Evolutionary conservation across 2,888 invertebrate genomes (phyloP).

Genomic region (Protophormia terraenovae): DNA sequence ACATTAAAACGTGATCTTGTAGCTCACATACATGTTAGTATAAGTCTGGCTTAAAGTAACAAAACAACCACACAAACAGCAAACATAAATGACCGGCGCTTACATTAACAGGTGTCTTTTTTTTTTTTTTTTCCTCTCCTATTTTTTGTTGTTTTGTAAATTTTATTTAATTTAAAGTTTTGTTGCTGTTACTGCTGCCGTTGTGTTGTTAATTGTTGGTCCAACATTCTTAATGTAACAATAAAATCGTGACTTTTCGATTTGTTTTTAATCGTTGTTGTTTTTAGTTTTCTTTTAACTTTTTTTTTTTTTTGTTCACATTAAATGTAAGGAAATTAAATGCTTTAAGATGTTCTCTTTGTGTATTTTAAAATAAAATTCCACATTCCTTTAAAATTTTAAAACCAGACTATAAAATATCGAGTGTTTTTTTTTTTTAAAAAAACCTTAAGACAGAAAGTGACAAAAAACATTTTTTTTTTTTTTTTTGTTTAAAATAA

Average conservation of each 20-base stretch:
- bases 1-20: slow-evolving; percentile 29
- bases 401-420: too few relatives aligned
- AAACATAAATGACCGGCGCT: slow-evolving; percentile 49
- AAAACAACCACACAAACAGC: neutral
- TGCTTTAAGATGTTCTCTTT: neutral
- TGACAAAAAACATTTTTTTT: slow-evolving; percentile 38
- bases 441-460: slow-evolving; percentile 41
- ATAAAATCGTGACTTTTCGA: slow-evolving; percentile 64
- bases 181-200: neutral
- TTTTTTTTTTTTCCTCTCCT: slow-evolving; percentile 9
- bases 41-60: slow-evolving; percentile 1
- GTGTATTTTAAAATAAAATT: neutral
- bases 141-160: slow-evolving; percentile 13
- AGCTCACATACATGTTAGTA: neutral
- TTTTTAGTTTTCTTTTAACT: neutral
- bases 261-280: slow-evolving; percentile 29
- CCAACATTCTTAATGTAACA: slow-evolving; percentile 63
- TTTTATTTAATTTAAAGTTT: slow-evolving; percentile 29
- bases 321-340: slow-evolving; percentile 7
- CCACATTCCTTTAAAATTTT: neutral
- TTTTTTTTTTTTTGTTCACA: neutral
- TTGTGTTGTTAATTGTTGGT: slow-evolving; percentile 40
- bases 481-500: slow-evolving; percentile 7
- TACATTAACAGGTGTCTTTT: slow-evolving; percentile 63
- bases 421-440: neutral